A percentile compares a stretch with the other conserved stretches of the same genome.
phyloP scores from a whole-genome alignment of 35 echinoderm and acorn worm species.

The Nesometra sesokonis region DNA sequence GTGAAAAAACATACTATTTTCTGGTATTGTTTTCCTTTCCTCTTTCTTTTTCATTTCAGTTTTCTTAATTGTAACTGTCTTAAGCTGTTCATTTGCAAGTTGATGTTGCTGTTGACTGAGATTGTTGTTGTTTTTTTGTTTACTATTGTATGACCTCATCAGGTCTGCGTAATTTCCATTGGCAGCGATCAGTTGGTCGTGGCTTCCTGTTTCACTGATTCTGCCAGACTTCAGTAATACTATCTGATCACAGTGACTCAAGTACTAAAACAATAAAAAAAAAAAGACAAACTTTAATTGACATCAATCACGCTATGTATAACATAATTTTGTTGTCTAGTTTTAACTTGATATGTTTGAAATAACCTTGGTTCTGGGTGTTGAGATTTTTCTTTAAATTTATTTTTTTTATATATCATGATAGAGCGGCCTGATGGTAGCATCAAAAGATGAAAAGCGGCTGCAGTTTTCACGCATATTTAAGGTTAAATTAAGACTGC shows the following conservation, averaged over 20 bases:
- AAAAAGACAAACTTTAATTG: not conserved
- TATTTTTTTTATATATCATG: too few species aligned
- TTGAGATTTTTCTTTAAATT: too few species aligned
- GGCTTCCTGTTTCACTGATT: not conserved
- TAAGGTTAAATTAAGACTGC: too few species aligned
- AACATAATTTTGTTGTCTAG: too few species aligned
- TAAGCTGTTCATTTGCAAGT: not conserved
- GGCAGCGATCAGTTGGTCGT: not conserved
- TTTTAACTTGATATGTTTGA: too few species aligned
- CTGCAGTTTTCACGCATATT: too few species aligned
- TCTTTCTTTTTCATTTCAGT: not conserved
- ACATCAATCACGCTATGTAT: too few species aligned
- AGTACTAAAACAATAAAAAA: not conserved
- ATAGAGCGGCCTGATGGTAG: too few species aligned
- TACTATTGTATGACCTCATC: not conserved
- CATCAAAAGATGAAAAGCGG: too few species aligned
- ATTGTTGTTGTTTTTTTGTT: not conserved
- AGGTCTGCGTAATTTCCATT: not conserved
- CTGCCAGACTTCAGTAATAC: not conserved
- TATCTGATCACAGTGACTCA: not conserved
- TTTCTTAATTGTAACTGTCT: not conserved
- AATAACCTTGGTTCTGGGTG: too few species aligned
- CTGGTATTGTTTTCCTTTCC: not conserved
- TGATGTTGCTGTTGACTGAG: not conserved
- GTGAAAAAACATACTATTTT: not conserved